Base-by-base conservation (phyloP, 92 coral and sea anemone genomes). In the Porites lobata region DNA sequence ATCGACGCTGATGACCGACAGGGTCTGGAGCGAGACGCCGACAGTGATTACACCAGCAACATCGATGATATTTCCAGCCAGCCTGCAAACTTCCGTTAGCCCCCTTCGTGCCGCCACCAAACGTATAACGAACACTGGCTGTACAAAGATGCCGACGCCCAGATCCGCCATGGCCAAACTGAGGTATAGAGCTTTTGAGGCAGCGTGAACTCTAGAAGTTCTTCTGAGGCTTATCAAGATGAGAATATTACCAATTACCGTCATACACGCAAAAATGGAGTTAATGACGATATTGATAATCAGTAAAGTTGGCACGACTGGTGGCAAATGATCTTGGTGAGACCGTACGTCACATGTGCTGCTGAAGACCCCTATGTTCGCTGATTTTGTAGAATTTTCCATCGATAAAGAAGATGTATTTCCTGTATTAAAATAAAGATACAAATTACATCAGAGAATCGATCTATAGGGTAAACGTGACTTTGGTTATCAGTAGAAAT, bases 1-100 rank as follows among this genome's bases (percentile, higher is more conserved):
- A 56, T 78, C 82, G 17, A 78, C 68, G 17, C 82, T 78, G 82
- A 59, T 78, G 1, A 17, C 71, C 9, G 82, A 29, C 6, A 78
- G 69, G 9, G 43, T 78, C 82, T 78, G 82, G 53, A 78, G 69
- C 8, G 69, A 78, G 29, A 78, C 52, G 3, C 47, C 47, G 47
- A 38, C 47, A 38, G 47, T 38, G 76, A 72, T 50, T 17, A 12
- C 76, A 72, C 76, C 76, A 72, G 76, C 53, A 8, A 72, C 76
- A 38, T 72, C 19, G 54, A 72, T 47, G 24, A 72, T 72, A 11
- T 47, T 52, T 18, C 20, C 77, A 0, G 50, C 10, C 3, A 72
- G 56, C 3, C 12, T 6, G 77, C 77, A 72, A 20, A 72, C 18
- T 9, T 52, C 77, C 12, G 58, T 72, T 6, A 13, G 15, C 52